Conservation (phyloP, 2,113 vertebrate species). For the Arvicanthis niloticus region DNA sequence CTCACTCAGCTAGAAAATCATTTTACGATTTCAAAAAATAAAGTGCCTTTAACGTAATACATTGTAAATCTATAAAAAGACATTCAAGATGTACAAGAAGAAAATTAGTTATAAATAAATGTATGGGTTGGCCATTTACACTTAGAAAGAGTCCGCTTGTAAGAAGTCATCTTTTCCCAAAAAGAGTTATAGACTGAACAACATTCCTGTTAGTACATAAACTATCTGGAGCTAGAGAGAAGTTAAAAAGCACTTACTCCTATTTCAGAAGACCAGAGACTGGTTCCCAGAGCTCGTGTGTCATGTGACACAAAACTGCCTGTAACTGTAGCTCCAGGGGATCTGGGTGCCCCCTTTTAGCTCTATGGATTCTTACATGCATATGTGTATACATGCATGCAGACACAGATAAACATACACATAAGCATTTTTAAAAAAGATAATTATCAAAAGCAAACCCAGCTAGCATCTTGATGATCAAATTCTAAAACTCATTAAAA, state of each 20-base stretch:
- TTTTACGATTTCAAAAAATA: background rate
- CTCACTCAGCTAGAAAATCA: background rate
- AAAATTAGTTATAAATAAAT: constrained; percentile 9
- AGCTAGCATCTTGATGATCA: background rate
- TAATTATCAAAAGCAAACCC: background rate
- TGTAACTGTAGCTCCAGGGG: background rate
- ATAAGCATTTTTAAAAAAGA: background rate
- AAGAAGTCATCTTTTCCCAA: background rate
- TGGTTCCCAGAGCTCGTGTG: background rate
- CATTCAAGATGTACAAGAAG: background rate
- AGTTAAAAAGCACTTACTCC: background rate
- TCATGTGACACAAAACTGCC: background rate
- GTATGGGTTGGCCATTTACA: background rate
- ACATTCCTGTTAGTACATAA: background rate
- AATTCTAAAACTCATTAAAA: constrained; percentile 26
- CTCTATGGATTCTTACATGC: background rate
- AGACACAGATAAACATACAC: background rate
- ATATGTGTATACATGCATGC: background rate
- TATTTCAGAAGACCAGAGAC: background rate
- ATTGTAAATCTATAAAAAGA: background rate
- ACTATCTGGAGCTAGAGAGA: background rate
- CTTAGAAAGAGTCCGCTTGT: background rate
- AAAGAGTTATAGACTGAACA: background rate
- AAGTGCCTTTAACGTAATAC: background rate
- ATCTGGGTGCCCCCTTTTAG: background rate